These are phyloP conservation scores for Aramus guarauna DNA, from an alignment of 2,113 vertebrate genomes.

Conservation along the genomic window DNA sequence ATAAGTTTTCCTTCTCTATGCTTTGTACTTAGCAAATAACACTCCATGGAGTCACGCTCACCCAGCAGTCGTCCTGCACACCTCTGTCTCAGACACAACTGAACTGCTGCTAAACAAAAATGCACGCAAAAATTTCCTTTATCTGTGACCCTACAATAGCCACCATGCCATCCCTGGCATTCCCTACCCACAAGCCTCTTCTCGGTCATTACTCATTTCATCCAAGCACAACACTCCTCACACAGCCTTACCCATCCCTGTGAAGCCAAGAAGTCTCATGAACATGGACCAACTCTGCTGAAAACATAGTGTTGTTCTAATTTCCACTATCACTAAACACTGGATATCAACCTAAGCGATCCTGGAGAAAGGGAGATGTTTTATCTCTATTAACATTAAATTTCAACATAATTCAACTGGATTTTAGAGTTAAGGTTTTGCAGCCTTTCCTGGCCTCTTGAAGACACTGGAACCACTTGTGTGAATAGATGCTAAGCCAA, in stretches of 20 bases:
- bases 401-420: neutral
- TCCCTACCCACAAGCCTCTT: neutral
- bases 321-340: neutral
- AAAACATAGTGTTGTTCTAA: neutral
- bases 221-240: neutral
- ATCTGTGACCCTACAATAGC: accelerated
- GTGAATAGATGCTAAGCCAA: neutral
- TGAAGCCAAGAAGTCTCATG: neutral
- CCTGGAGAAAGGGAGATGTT: neutral
- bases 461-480: neutral
- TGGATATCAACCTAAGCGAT: neutral
- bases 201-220: neutral
- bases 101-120: neutral
- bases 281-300: neutral
- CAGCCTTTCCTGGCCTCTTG: neutral
- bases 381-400: neutral
- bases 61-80: neutral
- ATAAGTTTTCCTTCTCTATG: constrained; percentile 42
- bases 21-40: neutral
- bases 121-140: neutral
- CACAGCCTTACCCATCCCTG: neutral
- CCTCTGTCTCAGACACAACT: neutral
- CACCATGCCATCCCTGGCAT: neutral
- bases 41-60: neutral
- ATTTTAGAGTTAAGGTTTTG: neutral